Evolutionary conservation across 2,888 invertebrate species (phyloP).

Genomic region (Clusia tigrina): DNA sequence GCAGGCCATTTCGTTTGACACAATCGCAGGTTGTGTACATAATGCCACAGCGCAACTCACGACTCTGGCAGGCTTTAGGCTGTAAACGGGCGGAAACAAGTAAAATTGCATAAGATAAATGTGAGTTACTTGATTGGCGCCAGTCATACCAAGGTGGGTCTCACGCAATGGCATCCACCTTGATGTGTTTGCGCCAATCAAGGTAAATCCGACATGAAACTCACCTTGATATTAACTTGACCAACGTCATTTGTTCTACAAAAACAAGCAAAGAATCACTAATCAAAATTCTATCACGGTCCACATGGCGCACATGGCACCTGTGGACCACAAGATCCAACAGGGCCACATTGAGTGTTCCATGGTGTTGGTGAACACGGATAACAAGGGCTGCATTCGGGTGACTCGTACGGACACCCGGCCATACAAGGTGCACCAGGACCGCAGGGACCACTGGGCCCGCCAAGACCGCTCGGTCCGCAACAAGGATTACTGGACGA

Average conservation of each 20-base stretch:
- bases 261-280: neutral
- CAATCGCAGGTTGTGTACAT: conserved; percentile 69
- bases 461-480: conserved; percentile 35
- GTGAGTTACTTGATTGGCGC: conserved; percentile 29
- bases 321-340: conserved; percentile 43
- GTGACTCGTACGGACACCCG: conserved; percentile 37
- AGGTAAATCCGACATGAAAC: conserved; percentile 48
- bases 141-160: conserved; percentile 48
- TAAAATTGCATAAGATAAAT: conserved; percentile 19
- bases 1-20: conserved; percentile 69
- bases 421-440: conserved; percentile 36
- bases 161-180: conserved; percentile 46
- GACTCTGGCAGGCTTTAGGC: conserved; percentile 64
- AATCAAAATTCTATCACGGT: conserved; percentile 33
- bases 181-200: conserved; percentile 47
- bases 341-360: conserved; percentile 45
- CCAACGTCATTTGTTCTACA: neutral
- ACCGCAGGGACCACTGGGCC: conserved; percentile 38
- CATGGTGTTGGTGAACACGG: conserved; percentile 41
- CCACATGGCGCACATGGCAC: conserved; percentile 46
- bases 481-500: conserved; percentile 39
- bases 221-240: conserved; percentile 44
- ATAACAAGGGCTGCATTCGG: conserved; percentile 47
- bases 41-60: conserved; percentile 67
- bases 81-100: conserved; percentile 30